Percentiles rank a stretch among this genome's conserved stretches.
Conservation (phyloP, 2,888 invertebrate genomes). For the Melinaea marsaeus region DNA sequence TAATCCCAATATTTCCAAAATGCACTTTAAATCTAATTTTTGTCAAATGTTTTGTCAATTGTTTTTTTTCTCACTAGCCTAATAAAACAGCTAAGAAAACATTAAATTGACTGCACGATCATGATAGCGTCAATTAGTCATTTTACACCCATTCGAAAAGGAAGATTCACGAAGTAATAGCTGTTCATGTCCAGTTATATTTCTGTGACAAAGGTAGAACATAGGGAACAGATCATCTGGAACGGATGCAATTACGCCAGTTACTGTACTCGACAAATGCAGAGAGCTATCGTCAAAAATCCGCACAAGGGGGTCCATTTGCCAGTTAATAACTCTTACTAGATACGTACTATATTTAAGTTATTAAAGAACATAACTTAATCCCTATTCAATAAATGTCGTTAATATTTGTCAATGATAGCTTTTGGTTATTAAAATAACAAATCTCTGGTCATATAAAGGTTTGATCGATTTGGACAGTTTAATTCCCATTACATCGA, state of each 20-base stretch:
- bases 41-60: too few relatives aligned
- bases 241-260: conserved; percentile 59
- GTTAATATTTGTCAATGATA: too few relatives aligned
- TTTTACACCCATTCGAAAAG: too few relatives aligned
- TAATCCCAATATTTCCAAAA: neutral
- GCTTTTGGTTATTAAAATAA: too few relatives aligned
- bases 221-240: conserved; percentile 45
- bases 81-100: conserved; percentile 36
- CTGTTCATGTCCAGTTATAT: conserved; percentile 13
- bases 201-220: conserved; percentile 38
- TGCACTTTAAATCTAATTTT: too few relatives aligned
- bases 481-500: conserved; percentile 32
- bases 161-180: conserved; percentile 7
- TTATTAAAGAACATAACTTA: too few relatives aligned
- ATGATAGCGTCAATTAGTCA: too few relatives aligned
- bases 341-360: too few relatives aligned
- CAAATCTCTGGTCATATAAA: conserved; percentile 13
- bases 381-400: too few relatives aligned
- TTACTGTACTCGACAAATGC: conserved; percentile 40
- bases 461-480: conserved; percentile 25
- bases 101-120: too few relatives aligned
- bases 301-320: conserved; percentile 24
- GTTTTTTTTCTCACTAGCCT: too few relatives aligned
- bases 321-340: too few relatives aligned
- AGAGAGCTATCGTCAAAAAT: conserved; percentile 35